Base-by-base conservation (phyloP, 1,140 invertebrate species). In the Drosophila fuyamai region DNA sequence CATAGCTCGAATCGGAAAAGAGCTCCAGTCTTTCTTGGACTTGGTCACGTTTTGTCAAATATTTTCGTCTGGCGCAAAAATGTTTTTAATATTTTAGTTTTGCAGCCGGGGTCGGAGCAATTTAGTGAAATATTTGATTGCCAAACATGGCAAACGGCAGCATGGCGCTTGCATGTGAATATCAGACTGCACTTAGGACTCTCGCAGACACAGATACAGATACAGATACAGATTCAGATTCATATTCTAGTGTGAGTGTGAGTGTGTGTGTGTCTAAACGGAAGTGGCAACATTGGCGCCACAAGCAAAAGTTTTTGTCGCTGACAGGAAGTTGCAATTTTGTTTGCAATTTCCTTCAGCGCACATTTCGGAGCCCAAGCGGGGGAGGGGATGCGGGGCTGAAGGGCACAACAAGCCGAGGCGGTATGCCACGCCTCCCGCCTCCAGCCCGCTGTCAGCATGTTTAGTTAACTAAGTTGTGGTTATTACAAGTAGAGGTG, bases 281-380 rank as follows among this genome's bases (percentile, higher is more conserved):
- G 83, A 88, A 88, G 83, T 88, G 83, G 83, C 83, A 88, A 89
- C 83, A 89, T 88, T 83, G 83, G 83, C 80, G 83, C 83, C 84
- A 82, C 70, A 86, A 78, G 83, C 83, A 89, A 88, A 88, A 88
- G 83, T 88, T 88, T 88, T 88, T 90, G 84, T 90, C 84, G 84
- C 81, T 90, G 84, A 85, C 84, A 89, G 84, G 84, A 89, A 89
- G 84, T 89, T 89, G 84, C 84, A 89, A 89, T 89, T 89, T 90
- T 89, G 84, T 89, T 89, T 89, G 84, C 85, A 89, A 89, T 89
- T 89, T 89, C 84, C 84, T 89, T 90, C 81, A 81, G 73, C 66
- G 82, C 83, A 81, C 82, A 86, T 81, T 86, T 86, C 18, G 71
- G 78, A 38, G 58, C 4, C 41, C 14, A 23, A 18, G 44, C 27